Evolutionary conservation across 2,888 invertebrate species (phyloP).

Genomic region (Hirtodrosophila trivittata): DNA sequence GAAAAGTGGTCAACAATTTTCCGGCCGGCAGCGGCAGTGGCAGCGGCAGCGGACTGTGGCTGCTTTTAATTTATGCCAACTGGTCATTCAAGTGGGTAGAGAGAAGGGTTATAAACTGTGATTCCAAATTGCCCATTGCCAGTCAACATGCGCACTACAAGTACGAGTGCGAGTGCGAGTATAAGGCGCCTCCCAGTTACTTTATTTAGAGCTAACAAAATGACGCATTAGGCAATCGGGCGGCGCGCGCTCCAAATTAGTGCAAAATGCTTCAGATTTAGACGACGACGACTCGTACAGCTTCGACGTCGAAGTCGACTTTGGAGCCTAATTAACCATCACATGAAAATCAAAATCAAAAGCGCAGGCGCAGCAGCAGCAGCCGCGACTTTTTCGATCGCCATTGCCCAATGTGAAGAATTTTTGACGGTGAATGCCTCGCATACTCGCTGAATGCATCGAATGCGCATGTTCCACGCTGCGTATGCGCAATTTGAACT

Average conservation of each 20-base stretch:
- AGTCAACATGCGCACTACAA: slow-evolving; percentile 21
- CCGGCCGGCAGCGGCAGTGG: slow-evolving; percentile 13
- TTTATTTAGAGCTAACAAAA: slow-evolving; percentile 40
- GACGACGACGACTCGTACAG: slow-evolving; percentile 9
- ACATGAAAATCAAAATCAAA: slow-evolving; percentile 26
- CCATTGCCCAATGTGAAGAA: slow-evolving; percentile 58
- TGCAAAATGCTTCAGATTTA: slow-evolving; percentile 50
- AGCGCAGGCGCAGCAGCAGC: slow-evolving; percentile 7
- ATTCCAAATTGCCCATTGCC: slow-evolving; percentile 55
- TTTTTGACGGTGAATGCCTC: slow-evolving; percentile 47
- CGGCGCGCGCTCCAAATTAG: slow-evolving; percentile 59
- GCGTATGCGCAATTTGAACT: slow-evolving; percentile 53
- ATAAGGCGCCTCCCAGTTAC: slow-evolving; percentile 40
- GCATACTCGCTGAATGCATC: slow-evolving; percentile 34
- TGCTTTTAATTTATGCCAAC: slow-evolving; percentile 24
- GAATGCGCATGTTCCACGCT: slow-evolving; percentile 44
- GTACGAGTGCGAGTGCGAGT: not conserved
- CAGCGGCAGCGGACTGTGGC: no score
- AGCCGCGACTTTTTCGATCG: slow-evolving; percentile 28
- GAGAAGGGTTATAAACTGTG: slow-evolving; percentile 54
- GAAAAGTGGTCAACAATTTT: slow-evolving; percentile 47
- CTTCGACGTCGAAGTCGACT: slow-evolving; percentile 2
- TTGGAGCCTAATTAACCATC: slow-evolving; percentile 57
- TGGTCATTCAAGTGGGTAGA: slow-evolving; percentile 18
- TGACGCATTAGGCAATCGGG: slow-evolving; percentile 54